Evolutionary conservation across 2,888 invertebrate species (phyloP), one percentile per base, ranked within the genome.

Genomic region (Neria commutata): DNA sequence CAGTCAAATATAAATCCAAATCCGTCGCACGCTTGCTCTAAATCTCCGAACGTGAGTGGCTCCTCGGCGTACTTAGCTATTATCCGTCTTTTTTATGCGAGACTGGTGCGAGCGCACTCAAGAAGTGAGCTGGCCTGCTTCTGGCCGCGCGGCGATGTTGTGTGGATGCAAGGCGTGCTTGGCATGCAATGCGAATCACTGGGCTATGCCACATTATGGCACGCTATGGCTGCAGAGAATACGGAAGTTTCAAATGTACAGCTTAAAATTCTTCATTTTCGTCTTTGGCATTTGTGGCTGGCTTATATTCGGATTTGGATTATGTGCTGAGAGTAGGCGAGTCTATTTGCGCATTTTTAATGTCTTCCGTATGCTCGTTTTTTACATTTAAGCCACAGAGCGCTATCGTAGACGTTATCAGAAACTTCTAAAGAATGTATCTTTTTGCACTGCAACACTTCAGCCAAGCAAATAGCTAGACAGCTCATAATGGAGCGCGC

Each of bases 171-270:
- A 6, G 29, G 29, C 29, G 11, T 29, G 29, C 29, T 29, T 29
- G 29, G 29, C 29, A 6, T 37, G n/a, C n/a, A 6, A 37, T 37
- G n/a, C 37, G 37, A n/a, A 8, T 29, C n/a, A 47, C 17, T n/a
- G 47, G 6, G 11, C 17, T 8, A 21, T 4, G 48, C 19, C 54
- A 5, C 5, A 49, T 11, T 29, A 26, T 48, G 24, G 23, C 19
- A 11, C 19, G 19, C 11, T 11, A 10, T 11, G 46, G 23, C 21
- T 19, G 23, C 14, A 5, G 40, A 52, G 24, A 40, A 33, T 60
- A 64, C 71, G 73, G 67, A 71, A 70, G 73, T 69, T 68, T 68
- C 67, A 67, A 71, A 71, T 73, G 73, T 68, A 67, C 49, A 65
- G 62, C 69, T 63, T 64, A 64, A 64, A 63, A 68, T 68, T 68